These are phyloP conservation scores for Eulemur rufifrons DNA, from an alignment of 2,113 vertebrate genomes.

Conservation along the genomic window DNA sequence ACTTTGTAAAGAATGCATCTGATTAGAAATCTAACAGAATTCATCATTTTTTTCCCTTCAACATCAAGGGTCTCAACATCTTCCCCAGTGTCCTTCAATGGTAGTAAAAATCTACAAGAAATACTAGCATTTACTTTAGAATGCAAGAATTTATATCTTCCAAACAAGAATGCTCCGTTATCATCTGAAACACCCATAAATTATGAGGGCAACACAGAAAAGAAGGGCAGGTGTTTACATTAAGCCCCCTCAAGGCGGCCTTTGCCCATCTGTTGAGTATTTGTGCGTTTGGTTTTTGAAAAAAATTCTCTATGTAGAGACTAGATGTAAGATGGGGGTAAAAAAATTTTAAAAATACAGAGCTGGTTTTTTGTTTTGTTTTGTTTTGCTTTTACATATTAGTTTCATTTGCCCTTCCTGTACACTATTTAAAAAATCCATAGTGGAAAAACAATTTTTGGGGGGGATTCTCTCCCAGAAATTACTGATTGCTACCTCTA, in stretches of 20 bases:
- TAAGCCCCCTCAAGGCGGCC: background rate
- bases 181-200: background rate
- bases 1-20: background rate
- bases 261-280: background rate
- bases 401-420: background rate
- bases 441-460: background rate
- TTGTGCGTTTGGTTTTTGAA: background rate
- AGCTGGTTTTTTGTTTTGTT: no score
- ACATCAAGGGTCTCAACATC: background rate
- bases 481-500: background rate
- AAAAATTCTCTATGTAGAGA: background rate
- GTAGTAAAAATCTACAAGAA: background rate
- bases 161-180: background rate
- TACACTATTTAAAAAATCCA: background rate
- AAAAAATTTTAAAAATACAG: background rate
- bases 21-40: background rate
- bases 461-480: background rate
- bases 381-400: background rate
- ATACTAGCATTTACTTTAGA: background rate
- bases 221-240: background rate
- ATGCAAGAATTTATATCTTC: background rate
- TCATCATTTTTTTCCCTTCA: background rate
- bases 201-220: background rate
- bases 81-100: background rate
- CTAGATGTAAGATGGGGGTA: background rate